phyloP scores from a whole-genome alignment of 30 jellyfish, hydroid and myxozoan species.

The Clytia hemisphaerica region DNA sequence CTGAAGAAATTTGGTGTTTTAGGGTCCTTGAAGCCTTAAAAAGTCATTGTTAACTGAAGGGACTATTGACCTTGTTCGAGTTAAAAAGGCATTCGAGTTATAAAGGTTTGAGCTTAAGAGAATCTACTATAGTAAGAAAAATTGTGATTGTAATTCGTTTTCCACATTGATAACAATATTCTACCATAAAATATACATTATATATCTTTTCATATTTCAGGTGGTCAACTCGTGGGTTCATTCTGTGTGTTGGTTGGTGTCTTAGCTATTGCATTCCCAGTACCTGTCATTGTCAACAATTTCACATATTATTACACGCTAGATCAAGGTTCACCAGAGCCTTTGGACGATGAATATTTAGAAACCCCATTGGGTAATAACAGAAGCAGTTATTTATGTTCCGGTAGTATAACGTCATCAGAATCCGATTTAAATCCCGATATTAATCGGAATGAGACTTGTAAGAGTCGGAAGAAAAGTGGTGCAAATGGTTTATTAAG shows the following conservation, averaged over 20 bases:
- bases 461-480: constrained; percentile 2
- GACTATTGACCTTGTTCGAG: no score
- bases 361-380: constrained; percentile 66
- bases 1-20: no score
- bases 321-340: constrained; percentile 89
- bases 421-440: not conserved
- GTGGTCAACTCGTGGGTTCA: constrained; percentile 93
- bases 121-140: no score
- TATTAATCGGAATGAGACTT: constrained; percentile 1
- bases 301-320: constrained; percentile 87
- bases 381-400: constrained; percentile 20
- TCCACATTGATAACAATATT: no score
- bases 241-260: constrained; percentile 90
- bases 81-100: no score
- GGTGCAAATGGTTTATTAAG: constrained; percentile 4
- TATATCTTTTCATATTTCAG: constrained; percentile 23
- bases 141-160: no score
- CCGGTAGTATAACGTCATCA: not conserved
- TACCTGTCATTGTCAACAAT: constrained; percentile 89
- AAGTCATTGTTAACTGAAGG: no score
- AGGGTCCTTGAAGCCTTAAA: no score
- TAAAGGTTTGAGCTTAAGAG: no score
- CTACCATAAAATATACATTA: no score
- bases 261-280: constrained; percentile 89
- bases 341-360: constrained; percentile 77